Base-by-base conservation (phyloP, 2,797 vertebrate species). In the Gallinago nigripennis region DNA sequence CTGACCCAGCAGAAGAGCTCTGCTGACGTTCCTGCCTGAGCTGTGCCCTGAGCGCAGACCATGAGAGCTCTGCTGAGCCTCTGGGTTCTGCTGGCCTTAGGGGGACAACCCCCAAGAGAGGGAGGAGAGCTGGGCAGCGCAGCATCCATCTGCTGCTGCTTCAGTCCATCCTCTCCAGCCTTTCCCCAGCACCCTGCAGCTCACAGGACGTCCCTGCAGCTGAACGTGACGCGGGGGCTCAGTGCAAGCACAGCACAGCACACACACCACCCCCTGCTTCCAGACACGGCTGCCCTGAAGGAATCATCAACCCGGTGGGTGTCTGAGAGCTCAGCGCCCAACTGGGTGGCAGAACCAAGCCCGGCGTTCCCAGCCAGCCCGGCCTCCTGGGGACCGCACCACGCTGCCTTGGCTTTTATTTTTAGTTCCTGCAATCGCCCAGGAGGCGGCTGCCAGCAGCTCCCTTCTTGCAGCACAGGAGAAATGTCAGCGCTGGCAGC, bases 251-350 rank as follows among this genome's bases (percentile, higher is more conserved):
- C 24, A 15, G 45, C 3, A 35, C 51, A 65, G n/a, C 83, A 35
- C 48, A 76, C n/a, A 1, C 75, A 12, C 66, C 28, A 16, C 6
- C 7, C 23, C 30, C 18, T 11, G 48, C 31, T 33, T 23, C 71
- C 78, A 54, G 65, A 3, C 2, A 7, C 1, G 1, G n/a, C 68
- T 43, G 43, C 50, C 39, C 19, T 6, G 56, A 16, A 63, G 57
- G 41, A 65, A 21, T 0, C 53, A 21, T 0, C 3, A 3, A 5
- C 30, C 14, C 0, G 0, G 16, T 28, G 48, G 23, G 12, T 21
- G 46, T 14, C 60, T 33, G 17, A 0, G 66, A 68, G 17, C 48
- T 50, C 61, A 64, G 71, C 0, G 1, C 45, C 64, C 45, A 76
- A 4, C 11, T 30, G 66, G 51, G 53, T 46, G 66, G 69, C 65